Percentiles rank a stretch among this genome's conserved stretches.
These are phyloP conservation scores for Eufriesea mexicana DNA, from an alignment of 1,140 invertebrate genomes.

Conservation along the genomic window DNA sequence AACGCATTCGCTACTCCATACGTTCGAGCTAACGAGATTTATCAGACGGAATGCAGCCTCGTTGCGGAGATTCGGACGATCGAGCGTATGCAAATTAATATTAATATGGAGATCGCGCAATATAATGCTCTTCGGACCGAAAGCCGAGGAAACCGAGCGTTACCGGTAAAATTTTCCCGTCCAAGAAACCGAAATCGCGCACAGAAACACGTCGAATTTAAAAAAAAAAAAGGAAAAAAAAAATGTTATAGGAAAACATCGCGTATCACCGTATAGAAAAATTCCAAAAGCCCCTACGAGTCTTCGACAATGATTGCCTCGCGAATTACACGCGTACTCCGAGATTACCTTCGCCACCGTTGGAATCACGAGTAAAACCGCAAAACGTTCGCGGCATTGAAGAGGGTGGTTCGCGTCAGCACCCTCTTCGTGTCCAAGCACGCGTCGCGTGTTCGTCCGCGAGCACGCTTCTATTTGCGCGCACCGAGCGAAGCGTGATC, in stretches of 20 bases:
- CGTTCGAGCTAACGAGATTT: neutral
- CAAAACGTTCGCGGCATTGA: neutral
- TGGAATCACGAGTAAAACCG: neutral
- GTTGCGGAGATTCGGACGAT: neutral
- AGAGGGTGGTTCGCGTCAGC: neutral
- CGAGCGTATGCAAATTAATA: neutral
- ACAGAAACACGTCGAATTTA: too few relatives aligned
- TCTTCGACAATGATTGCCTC: neutral
- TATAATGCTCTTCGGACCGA: neutral
- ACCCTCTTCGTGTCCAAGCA: constrained; percentile 6
- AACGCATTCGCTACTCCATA: neutral
- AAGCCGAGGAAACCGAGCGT: too few relatives aligned
- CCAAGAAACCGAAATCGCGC: too few relatives aligned
- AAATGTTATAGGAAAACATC: too few relatives aligned
- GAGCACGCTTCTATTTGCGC: constrained; percentile 30
- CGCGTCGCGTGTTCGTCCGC: neutral
- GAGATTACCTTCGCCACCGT: neutral
- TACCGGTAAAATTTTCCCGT: too few relatives aligned
- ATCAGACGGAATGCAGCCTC: neutral
- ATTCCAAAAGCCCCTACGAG: too few relatives aligned
- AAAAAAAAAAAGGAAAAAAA: too few relatives aligned
- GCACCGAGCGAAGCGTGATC: constrained; percentile 38
- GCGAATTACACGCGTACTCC: neutral
- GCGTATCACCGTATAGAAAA: too few relatives aligned
- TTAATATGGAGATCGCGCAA: neutral